Conservation (phyloP, 2,113 vertebrate species). For the Neolamprologus variostigma region DNA sequence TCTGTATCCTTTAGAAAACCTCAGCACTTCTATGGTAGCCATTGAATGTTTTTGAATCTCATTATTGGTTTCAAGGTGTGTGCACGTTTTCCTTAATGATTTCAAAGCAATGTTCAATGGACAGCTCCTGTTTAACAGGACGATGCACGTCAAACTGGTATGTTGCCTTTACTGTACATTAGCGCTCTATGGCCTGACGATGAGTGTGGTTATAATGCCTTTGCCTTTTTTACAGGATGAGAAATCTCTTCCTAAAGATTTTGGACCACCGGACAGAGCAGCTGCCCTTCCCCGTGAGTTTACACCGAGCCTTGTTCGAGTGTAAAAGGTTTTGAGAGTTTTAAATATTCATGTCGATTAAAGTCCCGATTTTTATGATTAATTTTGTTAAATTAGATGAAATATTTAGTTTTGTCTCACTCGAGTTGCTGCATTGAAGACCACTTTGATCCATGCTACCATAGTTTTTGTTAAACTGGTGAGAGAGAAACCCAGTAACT, state of each 20-base stretch:
- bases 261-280: conserved; percentile 84
- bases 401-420: background rate
- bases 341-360: rapidly evolving
- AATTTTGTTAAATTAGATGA: background rate
- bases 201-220: background rate
- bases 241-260: conserved; percentile 91
- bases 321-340: background rate
- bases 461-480: background rate
- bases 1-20: conserved; percentile 84
- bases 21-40: background rate
- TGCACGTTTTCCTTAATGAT: conserved; percentile 65
- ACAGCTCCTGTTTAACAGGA: conserved; percentile 90
- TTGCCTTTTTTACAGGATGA: conserved; percentile 76
- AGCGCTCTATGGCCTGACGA: background rate
- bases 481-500: background rate
- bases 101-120: conserved; percentile 93
- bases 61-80: background rate
- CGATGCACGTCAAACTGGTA: conserved; percentile 98
- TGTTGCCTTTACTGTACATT: conserved; percentile 25
- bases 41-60: background rate
- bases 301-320: background rate
- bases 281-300: conserved; percentile 90
- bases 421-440: rapidly evolving
- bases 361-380: background rate
- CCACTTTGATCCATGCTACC: background rate